Evolutionary conservation across 1,140 invertebrate genomes (phyloP).

Genomic region (Calycopis cecrops): DNA sequence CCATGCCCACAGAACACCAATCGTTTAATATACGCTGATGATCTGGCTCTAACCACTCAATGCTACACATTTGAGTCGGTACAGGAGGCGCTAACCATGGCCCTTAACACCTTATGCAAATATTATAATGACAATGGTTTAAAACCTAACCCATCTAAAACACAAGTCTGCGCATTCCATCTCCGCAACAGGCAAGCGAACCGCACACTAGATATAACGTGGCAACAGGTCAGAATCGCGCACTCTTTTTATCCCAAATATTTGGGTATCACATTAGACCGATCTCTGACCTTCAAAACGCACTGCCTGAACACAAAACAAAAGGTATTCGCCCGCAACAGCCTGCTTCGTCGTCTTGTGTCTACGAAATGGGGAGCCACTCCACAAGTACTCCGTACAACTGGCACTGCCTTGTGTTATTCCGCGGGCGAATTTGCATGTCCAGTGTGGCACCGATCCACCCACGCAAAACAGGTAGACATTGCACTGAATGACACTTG

Average conservation of each 20-base stretch:
- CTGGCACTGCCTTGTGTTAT: conserved; percentile 9
- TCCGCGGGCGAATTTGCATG: conserved; percentile 17
- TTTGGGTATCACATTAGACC: neutral
- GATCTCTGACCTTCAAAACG: neutral
- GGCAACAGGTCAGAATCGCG: neutral
- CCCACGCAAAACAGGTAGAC: conserved; percentile 7
- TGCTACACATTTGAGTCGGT: neutral
- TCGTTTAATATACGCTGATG: no score
- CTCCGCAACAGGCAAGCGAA: conserved; percentile 13
- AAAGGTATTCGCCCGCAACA: neutral
- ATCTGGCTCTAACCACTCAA: no score
- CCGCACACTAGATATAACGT: neutral
- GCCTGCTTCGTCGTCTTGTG: neutral
- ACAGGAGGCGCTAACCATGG: neutral
- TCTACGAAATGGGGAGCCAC: neutral
- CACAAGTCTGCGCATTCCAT: conserved; percentile 11
- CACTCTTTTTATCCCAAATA: neutral
- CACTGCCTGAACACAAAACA: neutral
- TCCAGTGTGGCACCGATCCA: conserved; percentile 16
- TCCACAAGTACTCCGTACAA: neutral
- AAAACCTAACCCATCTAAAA: conserved; percentile 15
- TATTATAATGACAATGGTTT: neutral
- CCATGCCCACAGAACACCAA: neutral
- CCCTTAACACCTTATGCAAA: neutral
- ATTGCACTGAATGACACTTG: conserved; percentile 5